Conservation (phyloP, 2,888 invertebrate species). For the Limnephilus rhombicus region DNA sequence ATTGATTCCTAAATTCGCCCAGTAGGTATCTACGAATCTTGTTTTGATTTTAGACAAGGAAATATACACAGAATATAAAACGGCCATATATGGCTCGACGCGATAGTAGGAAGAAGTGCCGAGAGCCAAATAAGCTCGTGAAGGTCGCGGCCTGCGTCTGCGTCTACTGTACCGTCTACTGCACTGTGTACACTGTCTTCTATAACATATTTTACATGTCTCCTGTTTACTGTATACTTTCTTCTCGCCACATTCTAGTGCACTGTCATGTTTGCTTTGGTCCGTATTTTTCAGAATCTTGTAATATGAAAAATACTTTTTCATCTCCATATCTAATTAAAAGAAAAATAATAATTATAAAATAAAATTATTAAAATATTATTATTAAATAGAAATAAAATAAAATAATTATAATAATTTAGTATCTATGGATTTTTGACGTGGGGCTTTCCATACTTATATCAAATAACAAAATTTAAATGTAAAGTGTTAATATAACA, state of each 20-base stretch:
- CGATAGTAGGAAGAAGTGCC: not conserved
- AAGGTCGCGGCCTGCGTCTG: not conserved
- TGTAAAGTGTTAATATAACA: no score
- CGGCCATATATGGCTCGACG: not conserved
- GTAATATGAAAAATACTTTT: no score
- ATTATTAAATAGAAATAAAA: no score
- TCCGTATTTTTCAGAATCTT: no score
- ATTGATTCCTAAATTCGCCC: not conserved
- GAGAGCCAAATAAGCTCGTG: not conserved
- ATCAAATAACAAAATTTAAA: no score
- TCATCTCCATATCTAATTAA: no score
- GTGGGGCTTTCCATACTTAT: no score
- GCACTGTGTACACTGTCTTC: not conserved
- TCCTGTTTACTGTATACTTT: not conserved
- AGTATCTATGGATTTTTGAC: no score
- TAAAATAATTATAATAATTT: no score
- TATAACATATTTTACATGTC: not conserved
- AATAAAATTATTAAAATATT: no score
- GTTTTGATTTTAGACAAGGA: not conserved
- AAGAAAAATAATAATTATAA: no score
- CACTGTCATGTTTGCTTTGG: not conserved
- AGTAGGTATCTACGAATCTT: not conserved
- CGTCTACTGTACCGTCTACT: not conserved
- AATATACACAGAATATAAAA: not conserved
- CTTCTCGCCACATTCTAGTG: no score